Conservation (phyloP, 2,113 vertebrate species). For the Vireo altiloquus region DNA sequence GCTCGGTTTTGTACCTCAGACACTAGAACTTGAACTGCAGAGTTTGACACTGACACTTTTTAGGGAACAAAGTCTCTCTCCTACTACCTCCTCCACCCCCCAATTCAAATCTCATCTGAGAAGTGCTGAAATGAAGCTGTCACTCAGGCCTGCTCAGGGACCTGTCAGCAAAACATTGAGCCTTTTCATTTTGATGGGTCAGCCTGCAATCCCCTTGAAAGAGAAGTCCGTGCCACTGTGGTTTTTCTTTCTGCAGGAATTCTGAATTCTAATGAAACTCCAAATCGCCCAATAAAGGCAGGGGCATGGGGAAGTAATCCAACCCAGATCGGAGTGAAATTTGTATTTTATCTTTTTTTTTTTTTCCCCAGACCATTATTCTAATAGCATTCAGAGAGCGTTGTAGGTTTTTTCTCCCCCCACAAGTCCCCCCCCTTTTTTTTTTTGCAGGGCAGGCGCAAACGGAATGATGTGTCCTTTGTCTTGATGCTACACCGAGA, state of each 20-base stretch:
- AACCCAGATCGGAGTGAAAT: slow-evolving; percentile 74
- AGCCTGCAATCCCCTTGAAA: slow-evolving; percentile 82
- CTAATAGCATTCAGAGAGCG: slow-evolving; percentile 66
- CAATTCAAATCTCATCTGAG: slow-evolving; percentile 80
- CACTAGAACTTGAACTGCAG: slow-evolving; percentile 82
- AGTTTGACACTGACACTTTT: slow-evolving; percentile 85
- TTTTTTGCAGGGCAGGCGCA: slow-evolving; percentile 44
- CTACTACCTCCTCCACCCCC: slow-evolving; percentile 59
- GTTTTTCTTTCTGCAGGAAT: slow-evolving; percentile 79
- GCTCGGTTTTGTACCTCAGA: slow-evolving; percentile 57
- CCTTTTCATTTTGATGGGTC: slow-evolving; percentile 88
- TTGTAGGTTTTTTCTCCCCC: neutral
- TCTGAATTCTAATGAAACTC: slow-evolving; percentile 86
- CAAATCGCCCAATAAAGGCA: slow-evolving; percentile 82
- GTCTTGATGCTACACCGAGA: slow-evolving; percentile 69
- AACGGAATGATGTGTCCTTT: slow-evolving; percentile 71
- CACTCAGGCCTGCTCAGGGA: slow-evolving; percentile 81
- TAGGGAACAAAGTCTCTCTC: slow-evolving; percentile 80
- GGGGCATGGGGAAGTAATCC: slow-evolving; percentile 78
- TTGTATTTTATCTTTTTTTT: slow-evolving; percentile 74
- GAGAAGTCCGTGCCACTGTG: slow-evolving; percentile 73
- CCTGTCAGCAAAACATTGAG: slow-evolving; percentile 82
- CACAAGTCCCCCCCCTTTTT: accelerated
- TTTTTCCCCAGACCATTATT: slow-evolving; percentile 57
- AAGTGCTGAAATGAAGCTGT: slow-evolving; percentile 86